phyloP scores from a whole-genome alignment of 2,113 vertebrate genomes.

The Nothocercus nigrocapillus region DNA sequence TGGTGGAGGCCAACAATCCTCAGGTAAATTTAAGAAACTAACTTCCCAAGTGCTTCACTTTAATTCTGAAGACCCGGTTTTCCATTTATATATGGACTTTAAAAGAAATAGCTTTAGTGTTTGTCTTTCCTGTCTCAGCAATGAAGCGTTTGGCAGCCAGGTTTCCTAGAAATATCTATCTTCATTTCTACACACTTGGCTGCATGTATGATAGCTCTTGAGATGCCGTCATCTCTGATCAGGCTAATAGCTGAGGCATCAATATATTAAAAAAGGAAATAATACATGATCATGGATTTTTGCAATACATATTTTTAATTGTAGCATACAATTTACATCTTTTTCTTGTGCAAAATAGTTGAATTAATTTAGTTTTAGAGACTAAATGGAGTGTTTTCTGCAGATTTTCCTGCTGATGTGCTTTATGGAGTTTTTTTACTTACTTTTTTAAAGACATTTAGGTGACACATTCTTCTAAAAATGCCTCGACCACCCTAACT shows the following conservation, averaged over 20 bases:
- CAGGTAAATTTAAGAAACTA: slow-evolving; percentile 81
- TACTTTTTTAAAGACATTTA: too few species aligned
- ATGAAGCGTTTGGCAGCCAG: neutral
- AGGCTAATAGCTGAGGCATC: neutral
- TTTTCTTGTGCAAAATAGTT: neutral
- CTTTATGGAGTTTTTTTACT: neutral
- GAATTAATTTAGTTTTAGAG: neutral
- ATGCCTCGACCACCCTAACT: neutral
- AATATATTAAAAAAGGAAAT: neutral
- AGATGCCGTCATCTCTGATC: neutral
- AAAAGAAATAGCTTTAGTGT: neutral
- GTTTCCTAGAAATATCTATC: neutral
- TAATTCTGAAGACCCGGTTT: neutral
- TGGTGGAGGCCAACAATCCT: slow-evolving; percentile 98
- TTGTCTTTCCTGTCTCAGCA: neutral
- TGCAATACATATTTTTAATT: neutral
- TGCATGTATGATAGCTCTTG: neutral
- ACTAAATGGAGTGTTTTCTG: neutral
- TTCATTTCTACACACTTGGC: neutral
- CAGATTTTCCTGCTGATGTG: neutral
- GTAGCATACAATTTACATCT: too few species aligned
- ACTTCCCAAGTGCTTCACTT: neutral
- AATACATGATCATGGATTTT: neutral
- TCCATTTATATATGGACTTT: neutral
- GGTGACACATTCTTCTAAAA: neutral